Evolutionary conservation across 1,140 invertebrate species (phyloP).

Genomic region (Drosophila saltans): DNA sequence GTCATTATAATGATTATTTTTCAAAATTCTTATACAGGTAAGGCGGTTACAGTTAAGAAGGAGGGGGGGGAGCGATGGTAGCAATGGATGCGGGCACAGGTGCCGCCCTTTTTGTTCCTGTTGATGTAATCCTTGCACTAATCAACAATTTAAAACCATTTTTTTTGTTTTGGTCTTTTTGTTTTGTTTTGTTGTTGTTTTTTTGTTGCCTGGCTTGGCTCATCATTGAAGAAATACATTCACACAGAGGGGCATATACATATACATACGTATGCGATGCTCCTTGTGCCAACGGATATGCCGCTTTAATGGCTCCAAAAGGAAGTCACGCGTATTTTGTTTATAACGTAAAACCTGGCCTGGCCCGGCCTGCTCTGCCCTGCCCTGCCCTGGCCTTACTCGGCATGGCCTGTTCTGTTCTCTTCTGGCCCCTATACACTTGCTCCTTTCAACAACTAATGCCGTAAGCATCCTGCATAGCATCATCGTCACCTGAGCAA

Average conservation of each 20-base stretch:
- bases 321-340: slow-evolving; percentile 82
- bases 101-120: slow-evolving; percentile 35
- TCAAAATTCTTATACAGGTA: slow-evolving; percentile 59
- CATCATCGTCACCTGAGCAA: slow-evolving; percentile 30
- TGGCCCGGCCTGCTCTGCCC: slow-evolving; percentile 22
- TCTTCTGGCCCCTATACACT: slow-evolving; percentile 33
- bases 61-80: not conserved
- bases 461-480: slow-evolving; percentile 25
- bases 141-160: slow-evolving; percentile 82
- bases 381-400: not conserved
- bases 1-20: slow-evolving; percentile 81
- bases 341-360: slow-evolving; percentile 69
- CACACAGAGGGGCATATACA: slow-evolving; percentile 6
- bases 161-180: slow-evolving; percentile 44
- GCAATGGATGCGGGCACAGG: slow-evolving; percentile 33
- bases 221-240: slow-evolving; percentile 50
- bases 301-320: slow-evolving; percentile 74
- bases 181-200: slow-evolving; percentile 24
- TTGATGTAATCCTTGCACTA: slow-evolving; percentile 64
- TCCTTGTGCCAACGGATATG: slow-evolving; percentile 63
- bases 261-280: slow-evolving; percentile 18
- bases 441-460: slow-evolving; percentile 20
- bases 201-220: slow-evolving; percentile 29
- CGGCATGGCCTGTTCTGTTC: no score
- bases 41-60: not conserved